Base-by-base conservation (phyloP, 2,797 vertebrate species). In the Gadopsis marmoratus region DNA sequence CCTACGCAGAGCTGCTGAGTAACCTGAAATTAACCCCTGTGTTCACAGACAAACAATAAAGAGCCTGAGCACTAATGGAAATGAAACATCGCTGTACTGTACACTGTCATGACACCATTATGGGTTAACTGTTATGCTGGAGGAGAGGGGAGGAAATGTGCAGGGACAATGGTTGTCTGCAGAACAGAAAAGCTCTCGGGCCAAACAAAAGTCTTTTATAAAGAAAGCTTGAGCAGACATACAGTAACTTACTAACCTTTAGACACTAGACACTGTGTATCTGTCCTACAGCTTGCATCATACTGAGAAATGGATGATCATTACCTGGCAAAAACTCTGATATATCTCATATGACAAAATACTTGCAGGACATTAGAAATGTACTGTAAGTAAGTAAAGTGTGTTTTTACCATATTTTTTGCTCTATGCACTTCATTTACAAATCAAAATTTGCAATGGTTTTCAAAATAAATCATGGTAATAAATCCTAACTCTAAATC, bases 1-100 rank as follows among this genome's bases (percentile, higher is more conserved):
- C 41, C 7, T 19, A 45, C 17, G 35, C 68, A 89, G 90, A 93
- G 91, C 26, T 91, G 94, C 94, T 94, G 93, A 95, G 87, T 92
- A 94, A 94, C 89, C 82, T 83, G 85, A 93, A 89, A 88, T 88
- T 82, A 79, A 88, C 71, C 78, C 90, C 77, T 60, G 73, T 33
- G 68, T 65, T 77, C 53, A 21, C 67, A 84, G 74, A 71, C 79
- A 68, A 81, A 81, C 77, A 81, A 74, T 58, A 71, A 78, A 68
- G 39, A 76, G 68, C 65, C 74, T 78, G 80, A 85, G 68, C 39
- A 0, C 75, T 85, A 61, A 88, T 88, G 84, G 62, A 68, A 79
- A 76, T 53, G 47, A 68, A 78, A 53, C 68, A 45, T 58, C 41
- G 4, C 56, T 51, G 55, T 23, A 75, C 76, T 67, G 58, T 66